A percentile compares a stretch with the other conserved stretches of the same genome.
Evolutionary conservation across 1,140 invertebrate genomes (phyloP).

Genomic region (Rhizoglyphus robini): DNA sequence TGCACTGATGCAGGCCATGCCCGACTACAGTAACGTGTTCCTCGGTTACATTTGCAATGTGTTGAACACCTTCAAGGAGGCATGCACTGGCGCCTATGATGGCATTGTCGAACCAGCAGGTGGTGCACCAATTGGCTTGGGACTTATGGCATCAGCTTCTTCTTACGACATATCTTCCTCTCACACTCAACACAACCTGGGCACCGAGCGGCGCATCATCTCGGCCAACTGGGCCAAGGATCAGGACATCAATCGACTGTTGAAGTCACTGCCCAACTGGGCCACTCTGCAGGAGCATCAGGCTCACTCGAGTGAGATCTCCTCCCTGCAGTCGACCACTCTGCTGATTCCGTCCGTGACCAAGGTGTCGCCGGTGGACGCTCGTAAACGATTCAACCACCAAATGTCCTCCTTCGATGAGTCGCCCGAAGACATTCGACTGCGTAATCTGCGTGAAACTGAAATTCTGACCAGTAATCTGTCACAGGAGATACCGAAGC

Average conservation of each 20-base stretch:
- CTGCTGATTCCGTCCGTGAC: not conserved
- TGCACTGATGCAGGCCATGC: conserved; percentile 52
- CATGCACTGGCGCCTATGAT: conserved; percentile 53
- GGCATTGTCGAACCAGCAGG: not conserved
- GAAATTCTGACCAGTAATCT: conserved; percentile 78
- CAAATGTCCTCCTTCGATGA: conserved; percentile 29
- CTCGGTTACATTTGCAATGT: conserved; percentile 52
- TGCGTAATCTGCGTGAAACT: conserved; percentile 70
- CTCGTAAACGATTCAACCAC: not conserved
- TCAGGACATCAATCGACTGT: conserved; percentile 79
- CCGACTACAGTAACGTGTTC: conserved; percentile 52
- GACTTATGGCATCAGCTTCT: not conserved
- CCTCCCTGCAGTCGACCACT: not conserved
- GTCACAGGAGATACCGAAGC: conserved; percentile 59
- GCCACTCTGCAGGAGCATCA: conserved; percentile 47
- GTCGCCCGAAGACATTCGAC: conserved; percentile 55
- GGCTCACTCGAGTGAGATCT: not conserved
- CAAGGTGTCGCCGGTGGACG: not conserved
- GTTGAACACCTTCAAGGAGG: conserved; percentile 56
- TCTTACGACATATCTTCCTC: conserved; percentile 33
- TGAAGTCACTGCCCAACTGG: conserved; percentile 73
- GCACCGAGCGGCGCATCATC: conserved; percentile 47
- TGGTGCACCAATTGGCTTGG: not conserved
- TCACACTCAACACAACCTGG: conserved; percentile 14
- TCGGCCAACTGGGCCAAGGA: conserved; percentile 84